Conservation (phyloP, 2,113 vertebrate species). For the Capricornis sumatraensis region DNA sequence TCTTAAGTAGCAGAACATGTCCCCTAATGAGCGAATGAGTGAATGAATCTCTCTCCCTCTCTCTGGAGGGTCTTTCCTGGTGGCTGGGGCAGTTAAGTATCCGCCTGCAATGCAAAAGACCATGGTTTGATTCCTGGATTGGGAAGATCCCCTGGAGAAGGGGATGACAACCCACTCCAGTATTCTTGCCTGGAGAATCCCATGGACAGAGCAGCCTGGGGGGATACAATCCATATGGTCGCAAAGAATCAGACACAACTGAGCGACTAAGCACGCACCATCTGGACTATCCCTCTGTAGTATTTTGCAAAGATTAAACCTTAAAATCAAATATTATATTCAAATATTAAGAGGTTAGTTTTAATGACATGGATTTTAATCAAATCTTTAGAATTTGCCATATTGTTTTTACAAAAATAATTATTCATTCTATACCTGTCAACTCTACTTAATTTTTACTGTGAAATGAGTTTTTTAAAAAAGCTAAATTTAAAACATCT, state of each 20-base stretch:
- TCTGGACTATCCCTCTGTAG: not conserved
- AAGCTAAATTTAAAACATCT: not conserved
- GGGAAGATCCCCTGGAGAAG: not conserved
- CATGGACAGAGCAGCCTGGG: not conserved
- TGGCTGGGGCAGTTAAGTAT: not conserved
- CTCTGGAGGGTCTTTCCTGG: not conserved
- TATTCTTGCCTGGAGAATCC: not conserved
- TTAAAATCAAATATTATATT: not conserved
- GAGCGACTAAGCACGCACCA: accelerated
- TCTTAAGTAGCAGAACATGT: not conserved
- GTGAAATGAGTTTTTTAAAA: not conserved
- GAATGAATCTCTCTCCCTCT: not conserved
- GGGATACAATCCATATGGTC: not conserved
- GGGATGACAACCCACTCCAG: not conserved
- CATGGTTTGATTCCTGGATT: not conserved
- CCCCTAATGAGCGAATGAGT: not conserved
- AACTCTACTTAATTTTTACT: not conserved
- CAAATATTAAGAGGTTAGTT: not conserved
- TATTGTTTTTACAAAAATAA: not conserved
- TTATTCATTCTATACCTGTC: not conserved
- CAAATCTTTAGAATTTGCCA: not conserved
- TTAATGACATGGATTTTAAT: not conserved
- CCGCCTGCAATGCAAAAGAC: not conserved
- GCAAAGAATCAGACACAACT: not conserved
- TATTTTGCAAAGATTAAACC: not conserved